Conservation (phyloP, 2,888 invertebrate species). For the Oasisia sp. region DNA sequence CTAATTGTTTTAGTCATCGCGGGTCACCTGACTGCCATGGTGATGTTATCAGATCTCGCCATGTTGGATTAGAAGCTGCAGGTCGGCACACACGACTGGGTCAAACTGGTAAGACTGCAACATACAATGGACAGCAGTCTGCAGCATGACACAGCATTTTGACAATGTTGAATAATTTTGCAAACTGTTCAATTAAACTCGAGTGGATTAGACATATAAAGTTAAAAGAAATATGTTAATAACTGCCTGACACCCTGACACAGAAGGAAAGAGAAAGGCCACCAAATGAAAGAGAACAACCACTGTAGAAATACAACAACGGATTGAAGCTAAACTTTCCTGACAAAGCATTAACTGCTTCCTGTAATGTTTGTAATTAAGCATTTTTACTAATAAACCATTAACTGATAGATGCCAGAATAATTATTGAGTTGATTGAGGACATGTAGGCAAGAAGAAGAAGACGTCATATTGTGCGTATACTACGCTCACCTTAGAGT, state of each 20-base stretch:
- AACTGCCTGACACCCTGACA: too few species aligned
- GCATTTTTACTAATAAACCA: background rate
- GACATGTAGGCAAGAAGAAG: too few species aligned
- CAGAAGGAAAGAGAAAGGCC: too few species aligned
- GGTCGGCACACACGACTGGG: slow-evolving; percentile 57
- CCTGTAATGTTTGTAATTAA: background rate
- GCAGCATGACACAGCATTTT: background rate
- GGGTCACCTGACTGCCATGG: background rate
- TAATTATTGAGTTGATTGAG: too few species aligned
- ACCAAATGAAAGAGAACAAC: too few species aligned
- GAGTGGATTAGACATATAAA: too few species aligned
- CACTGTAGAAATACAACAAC: background rate
- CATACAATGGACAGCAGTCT: background rate
- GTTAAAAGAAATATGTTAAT: too few species aligned
- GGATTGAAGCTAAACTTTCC: slow-evolving; percentile 3
- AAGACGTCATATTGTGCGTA: too few species aligned
- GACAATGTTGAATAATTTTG: too few species aligned
- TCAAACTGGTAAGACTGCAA: slow-evolving; percentile 60
- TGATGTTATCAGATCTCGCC: slow-evolving; percentile 33
- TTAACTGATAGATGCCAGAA: background rate
- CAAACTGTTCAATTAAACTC: too few species aligned
- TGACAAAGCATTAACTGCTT: background rate
- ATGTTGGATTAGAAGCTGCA: slow-evolving; percentile 36
- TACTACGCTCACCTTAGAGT: slow-evolving; percentile 55
- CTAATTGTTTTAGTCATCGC: background rate